Evolutionary conservation across 2,797 vertebrate species (phyloP), one percentile per base, ranked within the genome.

Genomic region (Crocodylus rhombifer): DNA sequence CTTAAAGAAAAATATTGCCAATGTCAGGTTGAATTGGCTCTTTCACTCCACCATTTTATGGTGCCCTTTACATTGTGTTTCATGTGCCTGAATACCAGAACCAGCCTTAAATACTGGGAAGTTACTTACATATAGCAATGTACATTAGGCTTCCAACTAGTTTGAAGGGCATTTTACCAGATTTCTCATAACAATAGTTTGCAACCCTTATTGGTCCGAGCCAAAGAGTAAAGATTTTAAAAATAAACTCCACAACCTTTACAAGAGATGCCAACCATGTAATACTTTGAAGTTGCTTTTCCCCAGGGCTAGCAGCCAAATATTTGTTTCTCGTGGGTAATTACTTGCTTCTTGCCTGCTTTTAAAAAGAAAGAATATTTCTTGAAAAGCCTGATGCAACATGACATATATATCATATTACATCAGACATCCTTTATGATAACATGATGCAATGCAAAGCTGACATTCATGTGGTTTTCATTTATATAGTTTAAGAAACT

Each of bases 381-480:
- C 23, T 28, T 78, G 81, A 85, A 92, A 95, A 80, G 9, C 55
- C 77, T 74, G 77, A 25, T 77, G 33, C 56, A 12, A 5, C 36
- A 55, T 20, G 56, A 30, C 67, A 25, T 28, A 7, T 36, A 3
- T 21, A 23, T 90, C 88, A 58, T 73, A 69, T 83, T 51, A 7
- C 55, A 76, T 91, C 94, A 78, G 51, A n/a, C 94, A 92, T 91
- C 83, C 55, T 86, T 93, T 86, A 60, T 67, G 80, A 18, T 55
- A 91, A 78, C 88, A 57, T 94, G 92, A 80, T 62, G n/a, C 84
- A 87, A 63, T 42, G 61, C 82, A 36, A 71, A 84, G 67, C 33
- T 95, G 93, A 80, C 77, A 78, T 93, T 96, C 86, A 69, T 91
- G 65, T 83, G 90, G 69, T 77, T 96, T 96, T 90, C 92, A 88